Percentiles rank a stretch among this genome's conserved stretches.
Evolutionary conservation across 2,888 invertebrate species (phyloP).

Genomic region (Glyphotaelius pellucidus): DNA sequence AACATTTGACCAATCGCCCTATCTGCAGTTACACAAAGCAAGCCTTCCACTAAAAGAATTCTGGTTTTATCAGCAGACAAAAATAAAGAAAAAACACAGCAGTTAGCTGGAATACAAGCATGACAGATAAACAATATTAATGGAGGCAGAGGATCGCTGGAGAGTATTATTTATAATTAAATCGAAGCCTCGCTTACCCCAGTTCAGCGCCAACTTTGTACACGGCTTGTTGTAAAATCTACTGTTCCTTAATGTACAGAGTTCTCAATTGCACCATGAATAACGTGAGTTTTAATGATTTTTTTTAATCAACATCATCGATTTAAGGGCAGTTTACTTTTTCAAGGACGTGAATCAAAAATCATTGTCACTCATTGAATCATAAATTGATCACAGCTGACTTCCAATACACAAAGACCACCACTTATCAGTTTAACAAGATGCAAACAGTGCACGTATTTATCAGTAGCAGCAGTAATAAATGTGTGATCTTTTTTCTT

Average conservation of each 20-base stretch:
- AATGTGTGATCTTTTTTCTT: no score
- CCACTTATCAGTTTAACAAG: no score
- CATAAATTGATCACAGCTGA: no score
- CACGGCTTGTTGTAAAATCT: slow-evolving; percentile 33
- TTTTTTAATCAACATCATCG: not conserved
- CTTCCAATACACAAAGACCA: no score
- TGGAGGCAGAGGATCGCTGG: slow-evolving; percentile 22
- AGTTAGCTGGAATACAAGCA: slow-evolving; percentile 19
- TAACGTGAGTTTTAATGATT: slow-evolving; percentile 41
- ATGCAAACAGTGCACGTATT: no score
- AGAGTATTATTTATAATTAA: slow-evolving; percentile 17
- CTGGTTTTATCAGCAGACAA: slow-evolving; percentile 36
- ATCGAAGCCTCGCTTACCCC: slow-evolving; percentile 43
- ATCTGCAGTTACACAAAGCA: slow-evolving; percentile 19
- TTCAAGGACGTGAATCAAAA: not conserved
- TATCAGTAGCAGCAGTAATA: no score
- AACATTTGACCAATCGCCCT: slow-evolving; percentile 16
- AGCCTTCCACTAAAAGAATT: slow-evolving; percentile 12
- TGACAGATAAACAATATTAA: slow-evolving; percentile 25
- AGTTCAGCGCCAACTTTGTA: slow-evolving; percentile 59
- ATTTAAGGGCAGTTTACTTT: not conserved
- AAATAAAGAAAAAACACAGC: slow-evolving; percentile 41
- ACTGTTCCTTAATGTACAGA: not conserved
- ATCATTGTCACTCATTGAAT: not conserved
- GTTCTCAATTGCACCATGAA: slow-evolving; percentile 41